Conservation (phyloP, 2,797 vertebrate genomes). For the Bucorvus abyssinicus region DNA sequence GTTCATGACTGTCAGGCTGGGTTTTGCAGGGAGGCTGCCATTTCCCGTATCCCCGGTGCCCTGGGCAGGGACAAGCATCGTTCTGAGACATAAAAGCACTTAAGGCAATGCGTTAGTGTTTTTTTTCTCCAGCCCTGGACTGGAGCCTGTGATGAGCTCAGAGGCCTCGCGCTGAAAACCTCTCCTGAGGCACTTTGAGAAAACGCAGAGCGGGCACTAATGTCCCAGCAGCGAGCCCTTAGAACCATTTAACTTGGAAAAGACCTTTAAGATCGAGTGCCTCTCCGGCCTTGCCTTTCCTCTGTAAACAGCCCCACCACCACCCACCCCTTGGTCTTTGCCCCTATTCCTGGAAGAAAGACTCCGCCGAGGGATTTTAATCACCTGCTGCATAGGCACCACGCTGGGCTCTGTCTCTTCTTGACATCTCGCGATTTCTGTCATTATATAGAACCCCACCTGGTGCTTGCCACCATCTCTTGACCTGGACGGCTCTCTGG, state of each 20-base stretch:
- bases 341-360: not conserved
- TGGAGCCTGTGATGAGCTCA: not conserved
- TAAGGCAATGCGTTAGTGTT: not conserved
- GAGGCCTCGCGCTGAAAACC: not conserved
- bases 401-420: not conserved
- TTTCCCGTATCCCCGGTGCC: not conserved
- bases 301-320: not conserved
- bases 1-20: not conserved
- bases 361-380: not conserved
- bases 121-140: not conserved
- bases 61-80: not conserved
- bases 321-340: not conserved
- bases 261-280: not conserved
- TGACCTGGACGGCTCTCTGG: rapidly evolving
- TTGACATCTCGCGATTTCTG: not conserved
- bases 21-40: not conserved
- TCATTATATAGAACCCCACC: not conserved
- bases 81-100: not conserved
- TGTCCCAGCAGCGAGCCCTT: not conserved
- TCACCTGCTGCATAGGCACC: rapidly evolving
- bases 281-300: not conserved
- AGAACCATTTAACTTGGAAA: too few species aligned
- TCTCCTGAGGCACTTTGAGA: not conserved
- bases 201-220: not conserved
- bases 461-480: not conserved